These are phyloP conservation scores for Cephus pygmeus DNA, from an alignment of 2,888 invertebrate species.

Conservation along the genomic window DNA sequence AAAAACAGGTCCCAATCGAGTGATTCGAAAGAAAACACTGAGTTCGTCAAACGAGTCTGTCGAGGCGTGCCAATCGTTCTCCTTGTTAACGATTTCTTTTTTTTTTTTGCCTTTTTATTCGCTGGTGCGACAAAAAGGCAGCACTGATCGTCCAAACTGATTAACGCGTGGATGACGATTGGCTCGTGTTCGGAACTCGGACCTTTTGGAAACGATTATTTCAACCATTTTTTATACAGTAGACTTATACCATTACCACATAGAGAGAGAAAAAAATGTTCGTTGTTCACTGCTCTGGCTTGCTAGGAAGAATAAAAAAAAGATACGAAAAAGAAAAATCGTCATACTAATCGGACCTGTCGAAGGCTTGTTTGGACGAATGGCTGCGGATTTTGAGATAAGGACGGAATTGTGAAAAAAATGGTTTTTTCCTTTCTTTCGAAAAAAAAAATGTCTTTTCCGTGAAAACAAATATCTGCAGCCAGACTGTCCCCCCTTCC, in stretches of 20 bases:
- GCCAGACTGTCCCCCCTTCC: slow-evolving; percentile 39
- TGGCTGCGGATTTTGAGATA: neutral
- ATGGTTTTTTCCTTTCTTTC: neutral
- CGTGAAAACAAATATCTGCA: slow-evolving; percentile 2
- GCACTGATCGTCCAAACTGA: neutral
- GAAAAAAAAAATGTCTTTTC: neutral
- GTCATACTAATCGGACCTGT: slow-evolving; percentile 38
- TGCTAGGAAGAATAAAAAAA: slow-evolving; percentile 46
- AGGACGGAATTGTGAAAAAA: neutral
- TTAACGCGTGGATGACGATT: neutral
- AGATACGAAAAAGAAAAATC: slow-evolving; percentile 28
- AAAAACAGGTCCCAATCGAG: neutral
- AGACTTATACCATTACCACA: slow-evolving; percentile 55
- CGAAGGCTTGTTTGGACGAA: slow-evolving; percentile 44
- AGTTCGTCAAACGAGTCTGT: neutral
- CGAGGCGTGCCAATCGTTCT: neutral
- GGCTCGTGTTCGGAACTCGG: slow-evolving; percentile 23
- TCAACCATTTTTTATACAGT: slow-evolving; percentile 52
- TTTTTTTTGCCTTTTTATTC: neutral
- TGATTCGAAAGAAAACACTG: neutral
- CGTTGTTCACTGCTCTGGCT: slow-evolving; percentile 61
- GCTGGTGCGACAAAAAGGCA: neutral
- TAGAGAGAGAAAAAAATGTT: slow-evolving; percentile 50
- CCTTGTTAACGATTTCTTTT: neutral
- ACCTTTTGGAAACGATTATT: slow-evolving; percentile 11